Evolutionary conservation across 2,113 vertebrate species (phyloP).

Genomic region (Heterotis niloticus): DNA sequence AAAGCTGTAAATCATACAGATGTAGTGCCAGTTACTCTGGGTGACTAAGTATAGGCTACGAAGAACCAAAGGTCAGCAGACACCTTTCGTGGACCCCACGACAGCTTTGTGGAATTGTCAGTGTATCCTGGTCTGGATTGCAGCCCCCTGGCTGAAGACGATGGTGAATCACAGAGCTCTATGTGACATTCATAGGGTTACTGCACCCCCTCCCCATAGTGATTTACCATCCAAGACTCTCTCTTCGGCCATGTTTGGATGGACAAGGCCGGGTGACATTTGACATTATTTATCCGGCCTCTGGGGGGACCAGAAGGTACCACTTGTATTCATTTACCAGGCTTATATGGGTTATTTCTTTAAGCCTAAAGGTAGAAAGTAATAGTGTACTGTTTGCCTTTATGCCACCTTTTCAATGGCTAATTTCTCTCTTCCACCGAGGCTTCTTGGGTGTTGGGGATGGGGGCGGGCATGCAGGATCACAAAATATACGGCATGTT

Average conservation of each 20-base stretch:
- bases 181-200: constrained; percentile 41
- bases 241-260: constrained; percentile 40
- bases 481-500: constrained; percentile 26
- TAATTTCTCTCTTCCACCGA: background rate
- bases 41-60: too few species aligned
- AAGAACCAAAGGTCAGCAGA: too few species aligned
- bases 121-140: constrained; percentile 55
- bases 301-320: constrained; percentile 38
- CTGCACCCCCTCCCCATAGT: constrained; percentile 37
- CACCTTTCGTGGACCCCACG: constrained; percentile 47
- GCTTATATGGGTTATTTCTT: too few species aligned
- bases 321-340: background rate
- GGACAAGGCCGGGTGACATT: constrained; percentile 12
- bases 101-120: constrained; percentile 62
- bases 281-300: background rate
- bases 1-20: background rate
- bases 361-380: too few species aligned
- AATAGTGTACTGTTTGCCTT: too few species aligned
- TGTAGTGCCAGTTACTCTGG: too few species aligned
- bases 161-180: background rate
- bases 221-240: constrained; percentile 42
- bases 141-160: constrained; percentile 37
- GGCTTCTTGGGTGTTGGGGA: background rate
- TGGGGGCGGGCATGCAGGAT: background rate
- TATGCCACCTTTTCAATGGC: background rate